A percentile compares a stretch with the other conserved stretches of the same genome.
phyloP scores from a whole-genome alignment of 1,140 invertebrate species.

The Pantala flavescens region DNA sequence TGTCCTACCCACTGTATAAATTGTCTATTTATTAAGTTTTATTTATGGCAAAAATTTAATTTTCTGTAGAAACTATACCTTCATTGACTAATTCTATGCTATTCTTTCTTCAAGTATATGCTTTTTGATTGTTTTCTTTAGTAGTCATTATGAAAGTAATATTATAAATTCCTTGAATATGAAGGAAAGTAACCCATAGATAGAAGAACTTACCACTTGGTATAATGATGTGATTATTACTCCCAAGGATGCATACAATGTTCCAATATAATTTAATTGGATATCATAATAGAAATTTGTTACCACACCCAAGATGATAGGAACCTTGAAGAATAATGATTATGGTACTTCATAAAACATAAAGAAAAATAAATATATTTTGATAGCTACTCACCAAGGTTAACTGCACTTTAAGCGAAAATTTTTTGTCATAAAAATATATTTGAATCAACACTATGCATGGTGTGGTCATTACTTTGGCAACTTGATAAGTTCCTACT shows the following conservation, averaged over 20 bases:
- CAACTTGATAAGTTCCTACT: constrained; percentile 50
- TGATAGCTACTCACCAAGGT: constrained; percentile 38
- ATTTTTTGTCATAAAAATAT: constrained; percentile 41
- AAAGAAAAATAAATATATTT: background rate
- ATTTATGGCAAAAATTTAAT: no score
- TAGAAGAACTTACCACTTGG: constrained; percentile 45
- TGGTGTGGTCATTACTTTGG: constrained; percentile 50
- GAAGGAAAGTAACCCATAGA: constrained; percentile 23
- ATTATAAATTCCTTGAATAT: background rate
- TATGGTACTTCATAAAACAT: constrained; percentile 20
- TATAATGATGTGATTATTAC: constrained; percentile 50
- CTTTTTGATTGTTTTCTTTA: no score
- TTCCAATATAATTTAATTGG: constrained; percentile 45
- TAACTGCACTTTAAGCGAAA: constrained; percentile 38
- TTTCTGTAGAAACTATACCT: constrained; percentile 34
- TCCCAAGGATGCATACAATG: constrained; percentile 41
- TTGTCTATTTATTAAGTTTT: no score
- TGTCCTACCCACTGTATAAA: constrained; percentile 51
- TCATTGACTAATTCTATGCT: no score
- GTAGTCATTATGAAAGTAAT: no score
- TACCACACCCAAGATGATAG: constrained; percentile 45
- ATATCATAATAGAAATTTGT: constrained; percentile 50
- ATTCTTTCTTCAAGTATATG: no score
- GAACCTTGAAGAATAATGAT: constrained; percentile 35
- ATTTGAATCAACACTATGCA: constrained; percentile 48